phyloP scores from a whole-genome alignment of 2,888 invertebrate genomes.

The Ellobium chinense region DNA sequence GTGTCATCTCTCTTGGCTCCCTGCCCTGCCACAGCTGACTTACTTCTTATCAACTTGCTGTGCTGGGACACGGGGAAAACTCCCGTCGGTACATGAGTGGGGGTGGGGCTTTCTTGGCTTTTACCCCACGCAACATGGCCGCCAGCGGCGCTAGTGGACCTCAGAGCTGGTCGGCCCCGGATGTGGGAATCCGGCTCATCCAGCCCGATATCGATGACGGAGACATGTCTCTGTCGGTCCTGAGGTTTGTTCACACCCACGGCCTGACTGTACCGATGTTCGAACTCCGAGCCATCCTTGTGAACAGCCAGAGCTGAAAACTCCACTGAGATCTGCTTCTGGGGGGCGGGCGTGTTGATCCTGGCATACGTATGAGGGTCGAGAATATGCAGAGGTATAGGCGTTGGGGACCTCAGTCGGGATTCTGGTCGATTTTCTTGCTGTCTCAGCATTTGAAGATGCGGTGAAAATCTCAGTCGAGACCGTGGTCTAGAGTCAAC shows the following conservation, averaged over 20 bases:
- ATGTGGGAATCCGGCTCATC: constrained; percentile 8
- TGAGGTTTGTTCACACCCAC: not conserved
- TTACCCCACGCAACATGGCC: not conserved
- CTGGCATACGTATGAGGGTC: constrained; percentile 1
- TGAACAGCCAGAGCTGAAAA: constrained; percentile 20
- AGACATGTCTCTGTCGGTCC: constrained; percentile 16
- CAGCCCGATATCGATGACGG: constrained; percentile 32
- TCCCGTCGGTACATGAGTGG: not conserved
- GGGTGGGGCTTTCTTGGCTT: not conserved
- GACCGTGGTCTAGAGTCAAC: constrained; percentile 14
- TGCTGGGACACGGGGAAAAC: constrained; percentile 18
- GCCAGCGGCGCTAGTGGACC: not conserved
- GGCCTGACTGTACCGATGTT: constrained; percentile 23
- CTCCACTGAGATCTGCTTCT: constrained; percentile 4
- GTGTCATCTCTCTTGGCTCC: not conserved
- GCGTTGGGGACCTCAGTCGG: constrained; percentile 8
- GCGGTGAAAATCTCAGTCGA: not conserved
- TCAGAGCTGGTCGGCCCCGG: not conserved
- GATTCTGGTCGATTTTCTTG: constrained; percentile 10
- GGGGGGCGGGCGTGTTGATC: not conserved
- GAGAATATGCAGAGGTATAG: constrained; percentile 14
- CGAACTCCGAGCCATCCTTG: not conserved
- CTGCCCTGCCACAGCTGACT: not conserved
- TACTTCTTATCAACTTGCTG: not conserved
- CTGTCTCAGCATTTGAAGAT: not conserved